phyloP scores from a whole-genome alignment of 1,140 invertebrate genomes.

The Cyclina sinensis region DNA sequence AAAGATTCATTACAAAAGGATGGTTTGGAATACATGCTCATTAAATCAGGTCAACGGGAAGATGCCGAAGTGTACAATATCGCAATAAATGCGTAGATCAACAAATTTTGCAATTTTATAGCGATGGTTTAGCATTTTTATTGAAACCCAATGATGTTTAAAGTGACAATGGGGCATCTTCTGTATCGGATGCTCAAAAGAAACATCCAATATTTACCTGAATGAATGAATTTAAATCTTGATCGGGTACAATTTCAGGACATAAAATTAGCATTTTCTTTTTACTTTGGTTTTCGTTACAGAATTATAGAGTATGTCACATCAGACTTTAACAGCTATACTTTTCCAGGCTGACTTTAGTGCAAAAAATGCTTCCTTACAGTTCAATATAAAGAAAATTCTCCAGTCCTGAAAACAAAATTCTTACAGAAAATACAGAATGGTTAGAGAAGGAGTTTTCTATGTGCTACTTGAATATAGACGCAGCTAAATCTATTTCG shows the following conservation, averaged over 20 bases:
- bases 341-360: neutral
- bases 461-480: no score
- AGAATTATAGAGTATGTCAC: neutral
- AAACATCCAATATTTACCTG: slow-evolving; percentile 46
- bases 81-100: slow-evolving; percentile 59
- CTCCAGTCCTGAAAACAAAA: no score
- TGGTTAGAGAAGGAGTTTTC: no score
- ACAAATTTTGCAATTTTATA: slow-evolving; percentile 64
- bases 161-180: slow-evolving; percentile 5
- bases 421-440: no score
- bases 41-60: slow-evolving; percentile 61
- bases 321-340: neutral
- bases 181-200: slow-evolving; percentile 31
- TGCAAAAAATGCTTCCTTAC: neutral
- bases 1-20: slow-evolving; percentile 43
- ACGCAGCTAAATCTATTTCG: neutral
- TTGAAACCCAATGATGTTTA: slow-evolving; percentile 61
- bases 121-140: slow-evolving; percentile 51
- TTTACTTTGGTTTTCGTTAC: neutral
- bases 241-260: slow-evolving; percentile 25
- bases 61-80: slow-evolving; percentile 52
- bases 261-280: slow-evolving; percentile 47
- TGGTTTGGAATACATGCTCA: slow-evolving; percentile 40
- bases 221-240: slow-evolving; percentile 30
- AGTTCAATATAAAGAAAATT: no score